Percentiles rank a stretch among this genome's conserved stretches.
phyloP scores from a whole-genome alignment of 2,797 vertebrate species.

The Anisognathus igniventris region DNA sequence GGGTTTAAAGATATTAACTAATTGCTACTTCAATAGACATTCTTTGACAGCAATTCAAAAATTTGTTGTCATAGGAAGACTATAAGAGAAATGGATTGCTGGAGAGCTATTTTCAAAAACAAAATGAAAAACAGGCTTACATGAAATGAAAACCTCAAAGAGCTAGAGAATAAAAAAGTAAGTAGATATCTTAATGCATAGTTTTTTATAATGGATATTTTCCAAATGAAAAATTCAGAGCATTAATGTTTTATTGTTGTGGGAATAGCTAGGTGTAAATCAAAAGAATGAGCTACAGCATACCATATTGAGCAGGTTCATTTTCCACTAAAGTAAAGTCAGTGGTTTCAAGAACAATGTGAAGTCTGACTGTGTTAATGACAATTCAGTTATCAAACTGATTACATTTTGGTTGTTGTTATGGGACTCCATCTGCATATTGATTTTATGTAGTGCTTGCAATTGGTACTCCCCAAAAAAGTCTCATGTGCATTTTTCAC shows the following conservation, averaged over 20 bases:
- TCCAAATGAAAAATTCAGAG: background rate
- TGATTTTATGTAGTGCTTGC: background rate
- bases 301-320: background rate
- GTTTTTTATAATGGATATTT: background rate
- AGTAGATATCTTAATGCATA: background rate
- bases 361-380: background rate
- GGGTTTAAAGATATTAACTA: background rate
- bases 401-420: background rate
- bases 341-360: background rate
- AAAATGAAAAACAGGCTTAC: background rate
- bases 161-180: background rate
- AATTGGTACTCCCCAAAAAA: background rate
- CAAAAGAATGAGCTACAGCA: background rate
- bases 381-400: background rate
- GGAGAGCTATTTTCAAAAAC: background rate
- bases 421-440: background rate
- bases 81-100: background rate
- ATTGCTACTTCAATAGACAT: background rate
- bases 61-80: background rate
- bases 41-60: background rate
- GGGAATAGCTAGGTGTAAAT: background rate
- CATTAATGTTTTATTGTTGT: conserved; percentile 11
- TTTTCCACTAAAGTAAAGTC: background rate
- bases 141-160: background rate
- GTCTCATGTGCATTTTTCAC: background rate